phyloP scores from a whole-genome alignment of 2,888 invertebrate species.

The Andrena marginata region DNA sequence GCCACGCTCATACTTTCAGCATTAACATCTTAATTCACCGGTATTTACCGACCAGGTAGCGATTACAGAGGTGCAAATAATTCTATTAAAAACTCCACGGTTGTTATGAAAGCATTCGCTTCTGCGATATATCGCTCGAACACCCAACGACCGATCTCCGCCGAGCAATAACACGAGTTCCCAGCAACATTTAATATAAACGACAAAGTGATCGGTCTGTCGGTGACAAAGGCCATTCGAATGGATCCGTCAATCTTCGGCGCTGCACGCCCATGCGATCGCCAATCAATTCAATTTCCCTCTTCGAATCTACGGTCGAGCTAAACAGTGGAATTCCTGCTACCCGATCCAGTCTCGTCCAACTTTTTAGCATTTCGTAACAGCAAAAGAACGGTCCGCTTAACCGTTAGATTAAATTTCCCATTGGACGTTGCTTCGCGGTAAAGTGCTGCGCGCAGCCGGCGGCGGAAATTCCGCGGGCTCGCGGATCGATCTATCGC shows the following conservation, averaged over 20 bases:
- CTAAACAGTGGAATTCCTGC: slow-evolving; percentile 15
- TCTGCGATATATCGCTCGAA: not conserved
- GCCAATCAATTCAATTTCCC: slow-evolving; percentile 29
- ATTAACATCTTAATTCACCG: slow-evolving; percentile 42
- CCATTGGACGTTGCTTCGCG: slow-evolving; percentile 30
- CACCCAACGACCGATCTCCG: not conserved
- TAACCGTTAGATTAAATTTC: slow-evolving; percentile 42
- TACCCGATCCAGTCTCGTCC: not conserved
- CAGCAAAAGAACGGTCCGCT: slow-evolving; percentile 31
- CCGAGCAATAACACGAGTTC: not conserved
- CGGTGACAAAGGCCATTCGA: not conserved
- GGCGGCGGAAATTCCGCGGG: slow-evolving; percentile 31
- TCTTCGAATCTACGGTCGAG: slow-evolving; percentile 4
- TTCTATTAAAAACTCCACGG: slow-evolving; percentile 21
- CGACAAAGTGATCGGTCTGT: not conserved
- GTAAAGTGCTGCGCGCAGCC: slow-evolving; percentile 19
- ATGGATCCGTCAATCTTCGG: not conserved
- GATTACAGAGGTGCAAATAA: slow-evolving; percentile 6
- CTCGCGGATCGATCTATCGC: slow-evolving; percentile 35
- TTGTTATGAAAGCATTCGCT: slow-evolving; percentile 30
- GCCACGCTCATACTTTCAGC: not conserved
- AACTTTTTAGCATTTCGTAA: slow-evolving; percentile 41
- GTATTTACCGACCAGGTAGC: slow-evolving; percentile 12
- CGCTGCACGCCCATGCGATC: slow-evolving; percentile 1
- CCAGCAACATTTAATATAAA: not conserved